Evolutionary conservation across 2,888 invertebrate species (phyloP).

Genomic region (Epistrophella euchroma): DNA sequence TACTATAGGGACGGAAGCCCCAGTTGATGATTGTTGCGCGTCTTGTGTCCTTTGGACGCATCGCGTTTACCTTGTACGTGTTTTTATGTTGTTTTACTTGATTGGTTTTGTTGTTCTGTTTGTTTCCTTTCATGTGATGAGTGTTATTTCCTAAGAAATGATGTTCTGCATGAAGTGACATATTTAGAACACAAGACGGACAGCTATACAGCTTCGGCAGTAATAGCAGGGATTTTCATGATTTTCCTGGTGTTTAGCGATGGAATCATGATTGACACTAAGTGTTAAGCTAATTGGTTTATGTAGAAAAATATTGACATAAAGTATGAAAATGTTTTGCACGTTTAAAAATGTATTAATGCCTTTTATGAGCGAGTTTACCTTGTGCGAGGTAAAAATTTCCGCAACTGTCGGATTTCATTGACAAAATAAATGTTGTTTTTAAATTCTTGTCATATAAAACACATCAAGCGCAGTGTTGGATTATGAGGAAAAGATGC

Average conservation of each 20-base stretch:
- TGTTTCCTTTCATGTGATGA: constrained; percentile 47
- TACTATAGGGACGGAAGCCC: constrained; percentile 27
- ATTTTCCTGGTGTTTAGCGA: constrained; percentile 27
- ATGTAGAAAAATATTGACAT: constrained; percentile 60
- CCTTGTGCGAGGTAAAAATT: constrained; percentile 37
- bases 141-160: constrained; percentile 72
- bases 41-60: constrained; percentile 34
- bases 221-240: constrained; percentile 8
- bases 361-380: constrained; percentile 43
- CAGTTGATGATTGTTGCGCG: constrained; percentile 16
- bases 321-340: constrained; percentile 58
- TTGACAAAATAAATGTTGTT: constrained; percentile 30
- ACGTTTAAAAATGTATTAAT: constrained; percentile 40
- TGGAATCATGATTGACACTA: constrained; percentile 62
- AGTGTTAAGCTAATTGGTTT: constrained; percentile 73
- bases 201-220: not conserved
- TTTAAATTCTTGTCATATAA: not conserved
- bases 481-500: constrained; percentile 8
- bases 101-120: constrained; percentile 44
- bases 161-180: constrained; percentile 71
- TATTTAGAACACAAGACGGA: constrained; percentile 64
- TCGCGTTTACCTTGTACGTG: constrained; percentile 44
- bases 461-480: not conserved
- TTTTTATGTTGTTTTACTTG: constrained; percentile 63
- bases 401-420: constrained; percentile 51